A percentile compares a stretch with the other conserved stretches of the same genome.
Evolutionary conservation across 2,113 vertebrate genomes (phyloP).

Genomic region (Meleagris gallopavo): DNA sequence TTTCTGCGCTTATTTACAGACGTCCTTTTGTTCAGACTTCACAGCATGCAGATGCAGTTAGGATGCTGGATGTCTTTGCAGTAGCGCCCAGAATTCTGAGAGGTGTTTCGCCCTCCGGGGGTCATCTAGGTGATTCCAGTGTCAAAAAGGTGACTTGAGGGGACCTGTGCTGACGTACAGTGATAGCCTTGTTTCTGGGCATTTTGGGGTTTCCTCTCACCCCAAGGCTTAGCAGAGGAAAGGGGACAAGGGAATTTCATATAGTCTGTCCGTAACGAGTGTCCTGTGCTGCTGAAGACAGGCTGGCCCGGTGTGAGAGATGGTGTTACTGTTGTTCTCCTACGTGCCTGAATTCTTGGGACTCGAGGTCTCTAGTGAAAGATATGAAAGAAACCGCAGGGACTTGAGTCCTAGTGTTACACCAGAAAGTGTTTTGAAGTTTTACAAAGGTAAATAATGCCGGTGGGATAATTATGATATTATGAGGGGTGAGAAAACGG

Average conservation of each 20-base stretch:
- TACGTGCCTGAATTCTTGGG: background rate
- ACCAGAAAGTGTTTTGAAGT: background rate
- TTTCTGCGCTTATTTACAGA: background rate
- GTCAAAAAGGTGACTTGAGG: background rate
- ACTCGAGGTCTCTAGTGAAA: background rate
- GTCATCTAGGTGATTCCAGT: background rate
- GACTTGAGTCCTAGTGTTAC: background rate
- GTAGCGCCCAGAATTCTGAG: background rate
- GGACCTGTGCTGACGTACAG: background rate
- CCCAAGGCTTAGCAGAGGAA: background rate
- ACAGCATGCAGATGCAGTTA: background rate
- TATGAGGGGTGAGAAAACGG: background rate
- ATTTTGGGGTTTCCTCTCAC: background rate
- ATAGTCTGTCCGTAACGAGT: background rate
- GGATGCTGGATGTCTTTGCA: background rate
- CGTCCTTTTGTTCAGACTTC: background rate
- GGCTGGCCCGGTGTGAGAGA: background rate
- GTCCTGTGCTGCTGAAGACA: background rate
- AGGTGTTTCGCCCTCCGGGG: background rate
- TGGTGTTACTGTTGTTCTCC: background rate
- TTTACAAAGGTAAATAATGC: slow-evolving; percentile 48
- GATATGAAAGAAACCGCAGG: background rate
- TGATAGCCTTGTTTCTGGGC: background rate
- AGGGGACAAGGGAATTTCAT: background rate
- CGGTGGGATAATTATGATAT: slow-evolving; percentile 35